phyloP scores from a whole-genome alignment of 37 sponge, comb jelly and placozoan species.

The Diacarnus erythraeanus region DNA sequence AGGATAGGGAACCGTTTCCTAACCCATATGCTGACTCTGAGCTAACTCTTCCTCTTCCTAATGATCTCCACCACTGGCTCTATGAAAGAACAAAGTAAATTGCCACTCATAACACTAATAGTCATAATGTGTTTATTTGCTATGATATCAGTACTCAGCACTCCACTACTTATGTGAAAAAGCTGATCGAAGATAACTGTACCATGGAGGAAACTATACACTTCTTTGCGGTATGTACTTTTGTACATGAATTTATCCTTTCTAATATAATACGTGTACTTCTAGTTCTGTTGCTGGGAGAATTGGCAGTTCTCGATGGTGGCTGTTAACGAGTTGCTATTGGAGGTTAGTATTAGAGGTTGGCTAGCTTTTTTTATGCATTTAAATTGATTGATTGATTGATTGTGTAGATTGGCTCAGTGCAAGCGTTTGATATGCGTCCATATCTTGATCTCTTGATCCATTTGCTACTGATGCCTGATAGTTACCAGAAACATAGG shows the following conservation, averaged over 20 bases:
- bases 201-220: conserved; percentile 70
- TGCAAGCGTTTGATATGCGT: conserved; percentile 81
- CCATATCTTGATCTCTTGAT: conserved; percentile 82
- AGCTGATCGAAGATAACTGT: conserved; percentile 76
- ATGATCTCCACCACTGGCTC: conserved; percentile 67
- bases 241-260: background rate
- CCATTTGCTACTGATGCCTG: conserved; percentile 75
- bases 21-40: conserved; percentile 76
- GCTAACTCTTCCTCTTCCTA: conserved; percentile 48
- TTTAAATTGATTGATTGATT: background rate
- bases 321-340: conserved; percentile 66
- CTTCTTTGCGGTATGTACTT: conserved; percentile 54
- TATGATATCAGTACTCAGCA: conserved; percentile 39
- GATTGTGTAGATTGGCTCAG: conserved; percentile 57
- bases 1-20: conserved; percentile 43
- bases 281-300: conserved; percentile 84
- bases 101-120: background rate
- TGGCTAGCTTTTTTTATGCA: background rate
- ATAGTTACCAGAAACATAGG: conserved; percentile 82
- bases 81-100: conserved; percentile 66
- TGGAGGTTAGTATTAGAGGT: conserved; percentile 38
- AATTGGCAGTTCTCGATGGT: conserved; percentile 79
- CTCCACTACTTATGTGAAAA: conserved; percentile 75
- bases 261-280: background rate
- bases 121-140: background rate